These are phyloP conservation scores for Daboia siamensis DNA, from an alignment of 2,113 vertebrate species.

Conservation along the genomic window DNA sequence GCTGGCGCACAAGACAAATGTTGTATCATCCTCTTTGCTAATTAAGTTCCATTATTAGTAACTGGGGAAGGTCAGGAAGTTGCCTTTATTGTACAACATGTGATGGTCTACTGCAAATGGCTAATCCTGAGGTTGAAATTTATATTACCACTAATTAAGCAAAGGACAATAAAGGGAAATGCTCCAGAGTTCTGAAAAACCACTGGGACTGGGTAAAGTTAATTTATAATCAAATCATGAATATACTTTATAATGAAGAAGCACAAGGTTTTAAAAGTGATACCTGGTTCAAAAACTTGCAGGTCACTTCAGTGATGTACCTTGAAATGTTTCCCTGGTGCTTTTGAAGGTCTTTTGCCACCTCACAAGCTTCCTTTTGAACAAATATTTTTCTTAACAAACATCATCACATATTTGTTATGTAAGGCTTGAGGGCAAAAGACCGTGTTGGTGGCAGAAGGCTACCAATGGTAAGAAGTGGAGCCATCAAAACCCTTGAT, in stretches of 20 bases:
- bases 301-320: background rate
- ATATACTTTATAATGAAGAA: conserved; percentile 49
- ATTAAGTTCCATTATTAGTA: conserved; percentile 51
- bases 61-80: conserved; percentile 49
- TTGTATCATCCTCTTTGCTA: conserved; percentile 51
- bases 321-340: background rate
- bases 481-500: background rate
- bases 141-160: conserved; percentile 56
- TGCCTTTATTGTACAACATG: conserved; percentile 39
- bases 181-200: conserved; percentile 43
- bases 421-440: background rate
- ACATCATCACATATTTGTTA: background rate
- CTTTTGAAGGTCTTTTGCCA: background rate
- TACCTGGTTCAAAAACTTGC: background rate
- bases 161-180: conserved; percentile 39
- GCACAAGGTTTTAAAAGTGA: conserved; percentile 44
- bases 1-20: conserved; percentile 49
- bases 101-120: conserved; percentile 60
- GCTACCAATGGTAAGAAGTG: background rate
- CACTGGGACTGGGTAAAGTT: conserved; percentile 46
- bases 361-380: background rate
- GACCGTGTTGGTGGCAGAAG: background rate
- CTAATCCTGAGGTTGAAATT: conserved; percentile 54
- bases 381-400: background rate
- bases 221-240: conserved; percentile 59